Percentiles rank a stretch among this genome's conserved stretches.
These are phyloP conservation scores for Neofelis nebulosa DNA, from an alignment of 2,113 vertebrate species.

Conservation along the genomic window DNA sequence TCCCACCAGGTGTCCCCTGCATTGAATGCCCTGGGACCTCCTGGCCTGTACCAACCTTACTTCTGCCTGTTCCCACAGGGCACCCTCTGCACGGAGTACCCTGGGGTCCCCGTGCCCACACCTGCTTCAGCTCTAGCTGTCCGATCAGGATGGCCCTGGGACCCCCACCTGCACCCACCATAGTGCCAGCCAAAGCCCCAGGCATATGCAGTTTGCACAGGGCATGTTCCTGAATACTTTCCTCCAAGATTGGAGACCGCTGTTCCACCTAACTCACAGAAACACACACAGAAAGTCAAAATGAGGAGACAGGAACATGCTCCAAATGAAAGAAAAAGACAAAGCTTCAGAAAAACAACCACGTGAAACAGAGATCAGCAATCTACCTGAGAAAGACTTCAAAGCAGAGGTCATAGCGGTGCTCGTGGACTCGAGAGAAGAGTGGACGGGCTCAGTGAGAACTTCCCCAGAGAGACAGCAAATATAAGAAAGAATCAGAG, in stretches of 20 bases:
- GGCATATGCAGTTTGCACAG: no score
- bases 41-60: background rate
- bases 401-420: background rate
- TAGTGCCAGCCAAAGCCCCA: background rate
- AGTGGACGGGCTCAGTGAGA: background rate
- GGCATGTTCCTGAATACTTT: background rate
- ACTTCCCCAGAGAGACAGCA: background rate
- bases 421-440: no score
- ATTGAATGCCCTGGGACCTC: background rate
- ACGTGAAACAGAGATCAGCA: background rate
- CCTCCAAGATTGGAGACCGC: background rate
- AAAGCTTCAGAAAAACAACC: background rate
- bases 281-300: background rate
- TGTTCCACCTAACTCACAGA: background rate
- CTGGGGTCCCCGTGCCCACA: no score
- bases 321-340: background rate
- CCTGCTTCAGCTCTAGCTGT: no score
- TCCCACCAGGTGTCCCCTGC: no score
- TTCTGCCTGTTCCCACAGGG: background rate
- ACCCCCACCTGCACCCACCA: background rate
- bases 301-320: background rate
- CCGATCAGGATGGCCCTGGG: no score
- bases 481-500: no score
- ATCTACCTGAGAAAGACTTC: background rate
- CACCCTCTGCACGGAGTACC: background rate